Conservation (phyloP, 2,113 vertebrate species). For the Lepisosteus osseus region DNA sequence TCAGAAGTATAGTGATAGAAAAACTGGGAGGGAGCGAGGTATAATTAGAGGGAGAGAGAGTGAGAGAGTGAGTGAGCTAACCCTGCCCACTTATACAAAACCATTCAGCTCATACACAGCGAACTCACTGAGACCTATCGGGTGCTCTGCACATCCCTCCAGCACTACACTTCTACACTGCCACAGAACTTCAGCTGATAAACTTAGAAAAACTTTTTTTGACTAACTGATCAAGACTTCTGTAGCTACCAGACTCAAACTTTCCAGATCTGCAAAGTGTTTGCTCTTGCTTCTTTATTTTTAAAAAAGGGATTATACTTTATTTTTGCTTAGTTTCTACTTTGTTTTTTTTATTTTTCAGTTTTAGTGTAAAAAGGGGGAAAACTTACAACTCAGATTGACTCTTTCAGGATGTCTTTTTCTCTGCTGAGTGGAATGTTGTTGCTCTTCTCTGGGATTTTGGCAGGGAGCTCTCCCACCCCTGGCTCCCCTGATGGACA, state of each 20-base stretch:
- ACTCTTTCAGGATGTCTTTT: conserved; percentile 73
- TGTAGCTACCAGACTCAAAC: conserved; percentile 22
- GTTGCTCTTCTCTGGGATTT: conserved; percentile 70
- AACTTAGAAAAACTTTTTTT: conserved; percentile 40
- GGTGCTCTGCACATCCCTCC: conserved; percentile 36
- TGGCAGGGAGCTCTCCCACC: conserved; percentile 71
- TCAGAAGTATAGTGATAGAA: conserved; percentile 25
- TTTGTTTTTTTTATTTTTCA: conserved; percentile 23
- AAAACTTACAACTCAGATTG: not conserved
- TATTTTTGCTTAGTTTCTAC: conserved; percentile 10
- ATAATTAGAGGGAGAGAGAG: conserved; percentile 23
- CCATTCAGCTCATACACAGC: conserved; percentile 52
- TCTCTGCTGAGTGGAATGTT: conserved; percentile 72
- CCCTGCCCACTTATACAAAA: conserved; percentile 60
- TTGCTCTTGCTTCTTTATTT: conserved; percentile 19
- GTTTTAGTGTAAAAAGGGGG: conserved; percentile 4
- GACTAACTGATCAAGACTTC: conserved; percentile 30
- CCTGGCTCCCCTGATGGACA: conserved; percentile 62
- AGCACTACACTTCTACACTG: conserved; percentile 40
- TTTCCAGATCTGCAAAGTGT: conserved; percentile 17
- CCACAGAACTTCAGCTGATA: conserved; percentile 27
- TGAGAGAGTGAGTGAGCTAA: conserved; percentile 54
- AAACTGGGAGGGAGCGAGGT: conserved; percentile 40
- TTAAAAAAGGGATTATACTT: conserved; percentile 39
- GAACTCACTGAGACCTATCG: conserved; percentile 40